Conservation (phyloP, 2,888 invertebrate species). For the Eupeodes latifasciatus region DNA sequence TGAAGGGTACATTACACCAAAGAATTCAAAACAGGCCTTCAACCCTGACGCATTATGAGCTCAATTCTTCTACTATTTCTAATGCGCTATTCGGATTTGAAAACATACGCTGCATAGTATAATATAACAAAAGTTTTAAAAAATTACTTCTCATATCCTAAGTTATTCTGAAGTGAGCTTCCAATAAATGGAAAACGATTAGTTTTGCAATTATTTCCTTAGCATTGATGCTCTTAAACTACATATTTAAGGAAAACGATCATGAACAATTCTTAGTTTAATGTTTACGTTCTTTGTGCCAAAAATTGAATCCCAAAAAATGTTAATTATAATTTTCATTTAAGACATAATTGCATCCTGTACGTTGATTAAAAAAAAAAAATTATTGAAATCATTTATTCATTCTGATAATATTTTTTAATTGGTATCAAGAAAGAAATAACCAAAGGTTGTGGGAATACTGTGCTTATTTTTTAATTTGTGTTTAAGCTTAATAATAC, state of each 20-base stretch:
- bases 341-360: not conserved
- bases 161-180: slow-evolving; percentile 55
- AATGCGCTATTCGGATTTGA: slow-evolving; percentile 43
- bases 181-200: slow-evolving; percentile 39
- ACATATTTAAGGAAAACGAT: not conserved
- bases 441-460: slow-evolving; percentile 68
- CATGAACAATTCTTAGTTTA: slow-evolving; percentile 50
- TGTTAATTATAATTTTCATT: slow-evolving; percentile 23
- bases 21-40: slow-evolving; percentile 78
- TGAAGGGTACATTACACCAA: slow-evolving; percentile 81
- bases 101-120: slow-evolving; percentile 32
- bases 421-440: slow-evolving; percentile 33
- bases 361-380: not conserved
- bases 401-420: slow-evolving; percentile 5
- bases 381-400: not conserved
- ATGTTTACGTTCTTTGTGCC: slow-evolving; percentile 67
- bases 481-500: slow-evolving; percentile 49
- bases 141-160: slow-evolving; percentile 37
- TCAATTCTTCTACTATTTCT: slow-evolving; percentile 22
- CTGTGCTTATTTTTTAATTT: slow-evolving; percentile 53
- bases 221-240: not conserved
- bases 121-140: slow-evolving; percentile 4
- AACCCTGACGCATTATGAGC: slow-evolving; percentile 59
- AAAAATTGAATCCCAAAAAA: slow-evolving; percentile 65
- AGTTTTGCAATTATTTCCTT: slow-evolving; percentile 32